Conservation (phyloP, 1,140 invertebrate species). For the Sycophila sp. region DNA sequence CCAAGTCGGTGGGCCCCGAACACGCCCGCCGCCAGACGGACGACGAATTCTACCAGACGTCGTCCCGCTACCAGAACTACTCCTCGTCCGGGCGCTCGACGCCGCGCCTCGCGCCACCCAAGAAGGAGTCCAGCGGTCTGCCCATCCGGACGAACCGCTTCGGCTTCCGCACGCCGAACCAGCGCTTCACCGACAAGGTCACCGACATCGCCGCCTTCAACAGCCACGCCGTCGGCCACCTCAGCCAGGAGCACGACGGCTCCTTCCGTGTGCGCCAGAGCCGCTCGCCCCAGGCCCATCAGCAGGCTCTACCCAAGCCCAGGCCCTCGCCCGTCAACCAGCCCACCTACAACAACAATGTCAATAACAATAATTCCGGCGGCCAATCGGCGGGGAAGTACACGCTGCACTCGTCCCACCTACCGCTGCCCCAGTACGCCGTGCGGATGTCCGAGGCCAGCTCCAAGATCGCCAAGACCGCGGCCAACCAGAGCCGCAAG, state of each 20-base stretch:
- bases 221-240: constrained; percentile 40
- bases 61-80: constrained; percentile 41
- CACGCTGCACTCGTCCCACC: constrained; percentile 77
- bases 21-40: constrained; percentile 45
- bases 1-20: constrained; percentile 61
- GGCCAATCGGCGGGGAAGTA: constrained; percentile 70
- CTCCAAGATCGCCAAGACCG: constrained; percentile 78
- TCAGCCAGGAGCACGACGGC: background rate
- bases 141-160: constrained; percentile 66
- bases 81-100: constrained; percentile 65
- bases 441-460: constrained; percentile 71
- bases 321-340: constrained; percentile 48
- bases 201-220: constrained; percentile 60
- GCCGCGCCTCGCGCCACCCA: constrained; percentile 65
- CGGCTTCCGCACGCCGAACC: constrained; percentile 64
- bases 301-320: constrained; percentile 40
- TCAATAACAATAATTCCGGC: constrained; percentile 40
- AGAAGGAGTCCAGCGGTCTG: constrained; percentile 63
- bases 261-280: constrained; percentile 1
- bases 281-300: constrained; percentile 35
- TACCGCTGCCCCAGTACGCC: constrained; percentile 78
- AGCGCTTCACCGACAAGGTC: constrained; percentile 64
- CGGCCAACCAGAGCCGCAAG: constrained; percentile 70
- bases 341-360: constrained; percentile 35
- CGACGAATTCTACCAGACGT: constrained; percentile 48